Evolutionary conservation across 2,888 invertebrate species (phyloP).

Genomic region (Trichogramma evanescens): DNA sequence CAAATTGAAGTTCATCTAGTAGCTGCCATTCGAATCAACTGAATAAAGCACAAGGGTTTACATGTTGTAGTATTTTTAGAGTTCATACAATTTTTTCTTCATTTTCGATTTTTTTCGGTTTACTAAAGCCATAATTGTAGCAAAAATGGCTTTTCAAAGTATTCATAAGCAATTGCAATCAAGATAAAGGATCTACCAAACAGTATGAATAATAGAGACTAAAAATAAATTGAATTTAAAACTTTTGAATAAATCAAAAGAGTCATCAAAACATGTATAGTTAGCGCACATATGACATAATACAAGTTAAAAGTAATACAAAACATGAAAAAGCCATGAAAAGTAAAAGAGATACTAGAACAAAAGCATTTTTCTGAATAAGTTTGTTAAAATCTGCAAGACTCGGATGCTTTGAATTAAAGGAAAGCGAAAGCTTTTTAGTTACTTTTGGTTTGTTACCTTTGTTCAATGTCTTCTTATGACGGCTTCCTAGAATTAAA

Average conservation of each 20-base stretch:
- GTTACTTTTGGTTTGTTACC: conserved; percentile 38
- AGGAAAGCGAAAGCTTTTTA: conserved; percentile 31
- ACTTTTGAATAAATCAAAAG: conserved; percentile 6
- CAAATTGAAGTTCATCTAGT: no score
- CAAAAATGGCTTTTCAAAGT: no score
- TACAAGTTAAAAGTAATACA: conserved; percentile 36
- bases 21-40: no score
- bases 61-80: background rate
- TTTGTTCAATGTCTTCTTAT: conserved; percentile 44
- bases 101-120: background rate
- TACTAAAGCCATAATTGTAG: no score
- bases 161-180: no score
- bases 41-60: no score
- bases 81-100: background rate
- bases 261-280: conserved; percentile 7
- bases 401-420: conserved; percentile 40
- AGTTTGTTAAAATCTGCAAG: conserved; percentile 36
- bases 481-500: conserved; percentile 38
- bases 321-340: conserved; percentile 41
- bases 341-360: conserved; percentile 38
- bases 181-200: background rate
- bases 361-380: conserved; percentile 36
- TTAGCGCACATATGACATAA: conserved; percentile 34
- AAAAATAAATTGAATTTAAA: conserved; percentile 16
- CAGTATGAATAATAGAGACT: conserved; percentile 25